A percentile compares a stretch with the other conserved stretches of the same genome.
phyloP scores from a whole-genome alignment of 2,888 invertebrate genomes.

The Megalurothrips usitatus region DNA sequence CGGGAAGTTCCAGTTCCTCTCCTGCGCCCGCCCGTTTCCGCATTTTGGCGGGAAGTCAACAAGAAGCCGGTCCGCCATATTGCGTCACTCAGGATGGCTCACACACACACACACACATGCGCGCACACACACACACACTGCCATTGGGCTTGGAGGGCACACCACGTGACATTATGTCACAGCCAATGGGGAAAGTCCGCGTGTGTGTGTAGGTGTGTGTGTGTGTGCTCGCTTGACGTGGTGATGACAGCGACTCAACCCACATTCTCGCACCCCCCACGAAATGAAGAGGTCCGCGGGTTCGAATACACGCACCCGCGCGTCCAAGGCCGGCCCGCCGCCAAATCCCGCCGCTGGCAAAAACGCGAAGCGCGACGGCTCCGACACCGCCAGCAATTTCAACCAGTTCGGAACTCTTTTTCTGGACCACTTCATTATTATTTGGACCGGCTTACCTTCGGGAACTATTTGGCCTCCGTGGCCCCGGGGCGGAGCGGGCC shows the following conservation, averaged over 20 bases:
- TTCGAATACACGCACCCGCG: too few relatives aligned
- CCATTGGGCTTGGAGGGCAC: not conserved
- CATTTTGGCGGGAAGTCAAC: constrained; percentile 25
- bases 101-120: constrained; percentile 6
- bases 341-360: too few relatives aligned
- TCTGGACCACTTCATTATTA: too few relatives aligned
- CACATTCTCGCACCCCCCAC: too few relatives aligned
- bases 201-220: not conserved
- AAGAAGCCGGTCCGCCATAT: not conserved
- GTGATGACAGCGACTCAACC: not conserved
- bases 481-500: too few relatives aligned
- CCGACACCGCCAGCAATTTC: too few relatives aligned
- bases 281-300: too few relatives aligned
- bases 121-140: not conserved
- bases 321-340: too few relatives aligned
- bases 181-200: not conserved
- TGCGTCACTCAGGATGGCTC: constrained; percentile 5
- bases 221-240: not conserved
- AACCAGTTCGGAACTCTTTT: too few relatives aligned
- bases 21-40: not conserved
- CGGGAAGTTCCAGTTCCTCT: not conserved
- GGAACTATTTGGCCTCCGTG: too few relatives aligned
- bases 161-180: constrained; percentile 25
- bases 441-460: too few relatives aligned
- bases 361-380: too few relatives aligned